These are phyloP conservation scores for Punctoribates punctum DNA, from an alignment of 2,888 invertebrate genomes.

Conservation along the genomic window DNA sequence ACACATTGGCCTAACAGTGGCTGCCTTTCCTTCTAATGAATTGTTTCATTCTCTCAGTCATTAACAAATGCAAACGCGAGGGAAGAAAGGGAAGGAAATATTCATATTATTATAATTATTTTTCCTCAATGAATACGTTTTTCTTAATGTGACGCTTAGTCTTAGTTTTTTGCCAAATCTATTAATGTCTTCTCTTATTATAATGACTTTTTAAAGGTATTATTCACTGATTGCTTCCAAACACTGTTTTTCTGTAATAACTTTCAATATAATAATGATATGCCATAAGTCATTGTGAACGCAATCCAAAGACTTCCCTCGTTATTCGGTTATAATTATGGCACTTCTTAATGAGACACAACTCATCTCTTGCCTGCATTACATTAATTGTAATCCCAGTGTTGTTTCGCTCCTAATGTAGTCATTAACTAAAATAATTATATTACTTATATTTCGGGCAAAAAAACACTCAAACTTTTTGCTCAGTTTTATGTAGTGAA, in stretches of 20 bases:
- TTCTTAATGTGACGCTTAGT: not conserved
- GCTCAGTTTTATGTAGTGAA: not conserved
- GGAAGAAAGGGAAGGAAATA: conserved; percentile 28
- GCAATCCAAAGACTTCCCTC: not conserved
- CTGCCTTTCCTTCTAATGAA: conserved; percentile 18
- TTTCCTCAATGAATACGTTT: conserved; percentile 19
- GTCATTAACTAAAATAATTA: conserved; percentile 22
- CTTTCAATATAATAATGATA: not conserved
- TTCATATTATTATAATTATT: conserved; percentile 20
- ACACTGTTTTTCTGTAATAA: not conserved
- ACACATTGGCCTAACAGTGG: not conserved
- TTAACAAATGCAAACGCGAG: conserved; percentile 5
- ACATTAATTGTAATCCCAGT: conserved; percentile 16
- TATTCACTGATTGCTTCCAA: not conserved
- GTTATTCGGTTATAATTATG: not conserved
- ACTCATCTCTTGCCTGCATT: not conserved
- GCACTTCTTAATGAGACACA: conserved; percentile 18
- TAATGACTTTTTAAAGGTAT: conserved; percentile 28
- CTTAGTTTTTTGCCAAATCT: conserved; percentile 2
- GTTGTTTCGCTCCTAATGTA: conserved; percentile 15
- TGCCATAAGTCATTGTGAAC: not conserved
- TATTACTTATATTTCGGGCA: not conserved
- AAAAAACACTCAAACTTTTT: not conserved
- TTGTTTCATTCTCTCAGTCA: conserved; percentile 14
- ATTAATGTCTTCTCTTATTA: conserved; percentile 25